These are phyloP conservation scores for Ciconia boyciana DNA, from an alignment of 2,113 vertebrate genomes.

Conservation along the genomic window DNA sequence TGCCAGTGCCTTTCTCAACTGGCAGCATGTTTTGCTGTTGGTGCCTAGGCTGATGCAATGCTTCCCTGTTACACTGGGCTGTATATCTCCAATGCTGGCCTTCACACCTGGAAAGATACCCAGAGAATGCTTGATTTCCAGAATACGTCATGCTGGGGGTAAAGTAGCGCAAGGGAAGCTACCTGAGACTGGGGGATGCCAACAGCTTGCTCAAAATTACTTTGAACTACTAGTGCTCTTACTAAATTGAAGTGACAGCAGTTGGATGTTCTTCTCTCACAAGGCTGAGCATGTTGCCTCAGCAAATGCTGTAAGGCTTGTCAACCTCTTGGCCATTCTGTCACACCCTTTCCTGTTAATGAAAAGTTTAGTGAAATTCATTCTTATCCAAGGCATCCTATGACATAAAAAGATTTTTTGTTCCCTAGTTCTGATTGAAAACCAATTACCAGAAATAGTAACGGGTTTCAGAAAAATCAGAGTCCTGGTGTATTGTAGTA, in stretches of 20 bases:
- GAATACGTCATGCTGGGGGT: neutral
- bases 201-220: neutral
- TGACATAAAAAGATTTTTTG: neutral
- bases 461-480: neutral
- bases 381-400: neutral
- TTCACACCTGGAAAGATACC: neutral
- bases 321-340: neutral
- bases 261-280: neutral
- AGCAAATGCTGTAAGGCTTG: neutral
- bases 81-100: neutral
- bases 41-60: neutral
- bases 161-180: neutral
- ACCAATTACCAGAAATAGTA: neutral
- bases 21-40: neutral
- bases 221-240: neutral
- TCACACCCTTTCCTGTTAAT: neutral
- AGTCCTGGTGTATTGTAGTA: neutral
- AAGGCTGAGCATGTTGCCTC: neutral
- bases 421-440: neutral
- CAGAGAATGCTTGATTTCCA: neutral
- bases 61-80: neutral
- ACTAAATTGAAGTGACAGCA: neutral
- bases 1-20: neutral
- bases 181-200: neutral
- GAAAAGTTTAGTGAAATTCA: neutral